Evolutionary conservation across 2,797 vertebrate genomes (phyloP).

Genomic region (Halcyon chelicuti): DNA sequence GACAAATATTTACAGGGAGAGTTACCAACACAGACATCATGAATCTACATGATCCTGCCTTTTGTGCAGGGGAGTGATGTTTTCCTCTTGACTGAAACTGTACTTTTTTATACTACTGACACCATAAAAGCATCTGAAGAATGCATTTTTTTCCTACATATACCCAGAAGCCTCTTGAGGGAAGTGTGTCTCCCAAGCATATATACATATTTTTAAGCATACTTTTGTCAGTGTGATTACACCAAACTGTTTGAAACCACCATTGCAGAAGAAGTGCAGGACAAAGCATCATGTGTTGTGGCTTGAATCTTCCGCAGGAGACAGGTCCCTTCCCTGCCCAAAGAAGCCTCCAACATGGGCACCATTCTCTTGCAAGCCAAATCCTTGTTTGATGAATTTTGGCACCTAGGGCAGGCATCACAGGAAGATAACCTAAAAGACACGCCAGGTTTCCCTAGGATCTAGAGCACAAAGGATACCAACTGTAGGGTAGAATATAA

Average conservation of each 20-base stretch:
- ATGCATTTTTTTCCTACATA: background rate
- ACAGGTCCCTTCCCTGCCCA: no score
- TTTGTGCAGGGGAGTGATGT: background rate
- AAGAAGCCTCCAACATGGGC: fast-evolving
- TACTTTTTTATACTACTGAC: background rate
- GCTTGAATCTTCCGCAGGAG: background rate
- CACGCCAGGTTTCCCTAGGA: background rate
- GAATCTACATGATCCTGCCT: background rate
- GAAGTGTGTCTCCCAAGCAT: background rate
- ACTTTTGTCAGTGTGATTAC: background rate
- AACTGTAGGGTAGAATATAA: background rate
- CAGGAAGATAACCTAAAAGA: background rate
- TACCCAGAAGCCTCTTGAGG: background rate
- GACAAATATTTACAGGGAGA: background rate
- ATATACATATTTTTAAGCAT: background rate
- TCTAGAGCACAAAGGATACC: background rate
- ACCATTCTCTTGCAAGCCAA: background rate
- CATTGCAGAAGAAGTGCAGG: background rate
- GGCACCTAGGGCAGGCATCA: background rate
- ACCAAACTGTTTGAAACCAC: background rate
- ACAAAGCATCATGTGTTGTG: background rate
- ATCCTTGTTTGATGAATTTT: background rate
- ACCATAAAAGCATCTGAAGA: background rate
- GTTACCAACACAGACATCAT: fast-evolving
- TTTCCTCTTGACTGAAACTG: background rate